A percentile compares a stretch with the other conserved stretches of the same genome.
phyloP scores from a whole-genome alignment of 2,888 invertebrate genomes.

The Drosophila neutralis region DNA sequence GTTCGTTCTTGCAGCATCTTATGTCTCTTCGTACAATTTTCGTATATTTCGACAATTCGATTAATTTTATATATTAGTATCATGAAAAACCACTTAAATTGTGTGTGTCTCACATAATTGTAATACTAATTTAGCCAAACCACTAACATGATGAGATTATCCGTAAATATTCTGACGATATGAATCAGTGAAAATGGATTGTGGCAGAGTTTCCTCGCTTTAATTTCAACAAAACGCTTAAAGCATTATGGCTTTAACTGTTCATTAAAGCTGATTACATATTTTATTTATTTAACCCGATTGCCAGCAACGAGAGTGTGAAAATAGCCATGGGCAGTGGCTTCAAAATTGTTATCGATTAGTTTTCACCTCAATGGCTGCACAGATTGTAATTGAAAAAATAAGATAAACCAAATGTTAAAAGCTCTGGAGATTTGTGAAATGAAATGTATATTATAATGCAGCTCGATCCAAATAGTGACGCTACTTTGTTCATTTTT shows the following conservation, averaged over 20 bases:
- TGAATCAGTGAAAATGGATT: background rate
- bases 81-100: background rate
- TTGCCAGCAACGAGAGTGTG: background rate
- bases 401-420: background rate
- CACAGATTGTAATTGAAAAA: background rate
- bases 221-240: background rate
- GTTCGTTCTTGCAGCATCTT: background rate
- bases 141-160: background rate
- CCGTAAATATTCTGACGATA: background rate
- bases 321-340: background rate
- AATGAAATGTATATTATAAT: background rate
- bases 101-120: background rate
- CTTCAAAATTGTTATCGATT: background rate
- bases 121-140: background rate
- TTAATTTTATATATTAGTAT: background rate
- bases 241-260: background rate
- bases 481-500: background rate
- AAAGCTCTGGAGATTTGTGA: background rate
- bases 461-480: background rate
- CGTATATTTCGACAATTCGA: background rate
- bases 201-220: background rate
- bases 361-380: background rate
- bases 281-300: background rate
- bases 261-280: slow-evolving; percentile 5
- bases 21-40: background rate